Conservation (phyloP, 2,888 invertebrate genomes). For the Xanthia togata region DNA sequence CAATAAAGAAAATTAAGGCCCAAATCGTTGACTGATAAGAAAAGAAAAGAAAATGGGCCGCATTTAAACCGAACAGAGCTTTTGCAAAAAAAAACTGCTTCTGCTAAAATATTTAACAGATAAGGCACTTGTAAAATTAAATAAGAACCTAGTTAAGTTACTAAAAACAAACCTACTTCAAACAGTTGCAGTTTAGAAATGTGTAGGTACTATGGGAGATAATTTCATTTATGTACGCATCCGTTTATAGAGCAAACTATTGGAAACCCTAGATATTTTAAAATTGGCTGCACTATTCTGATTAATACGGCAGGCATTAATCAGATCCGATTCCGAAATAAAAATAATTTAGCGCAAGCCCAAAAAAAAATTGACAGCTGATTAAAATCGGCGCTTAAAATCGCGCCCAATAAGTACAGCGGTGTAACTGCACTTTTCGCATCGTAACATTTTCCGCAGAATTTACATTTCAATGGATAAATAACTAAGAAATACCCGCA, state of each 20-base stretch:
- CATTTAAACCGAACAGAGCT: constrained; percentile 5
- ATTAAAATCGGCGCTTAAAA: constrained; percentile 35
- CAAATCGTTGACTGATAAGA: neutral
- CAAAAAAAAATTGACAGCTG: constrained; percentile 20
- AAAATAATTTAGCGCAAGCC: neutral
- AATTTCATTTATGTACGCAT: neutral
- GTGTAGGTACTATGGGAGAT: too few relatives aligned
- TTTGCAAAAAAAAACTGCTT: neutral
- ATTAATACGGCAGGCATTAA: neutral
- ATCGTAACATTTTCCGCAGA: constrained; percentile 33
- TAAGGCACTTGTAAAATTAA: neutral
- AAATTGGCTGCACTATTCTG: neutral
- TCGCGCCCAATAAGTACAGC: constrained; percentile 19
- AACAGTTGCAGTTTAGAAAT: neutral
- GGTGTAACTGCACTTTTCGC: constrained; percentile 40
- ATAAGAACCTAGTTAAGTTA: neutral
- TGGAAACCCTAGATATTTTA: neutral
- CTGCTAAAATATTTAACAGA: neutral
- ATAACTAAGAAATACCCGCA: constrained; percentile 37
- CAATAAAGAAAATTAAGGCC: neutral
- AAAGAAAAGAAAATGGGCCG: neutral
- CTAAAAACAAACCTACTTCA: neutral
- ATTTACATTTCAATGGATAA: constrained; percentile 39
- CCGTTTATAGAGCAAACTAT: neutral
- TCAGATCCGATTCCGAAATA: neutral